These are phyloP conservation scores for Atrina japonica DNA, from an alignment of 2,888 invertebrate species.

Conservation along the genomic window DNA sequence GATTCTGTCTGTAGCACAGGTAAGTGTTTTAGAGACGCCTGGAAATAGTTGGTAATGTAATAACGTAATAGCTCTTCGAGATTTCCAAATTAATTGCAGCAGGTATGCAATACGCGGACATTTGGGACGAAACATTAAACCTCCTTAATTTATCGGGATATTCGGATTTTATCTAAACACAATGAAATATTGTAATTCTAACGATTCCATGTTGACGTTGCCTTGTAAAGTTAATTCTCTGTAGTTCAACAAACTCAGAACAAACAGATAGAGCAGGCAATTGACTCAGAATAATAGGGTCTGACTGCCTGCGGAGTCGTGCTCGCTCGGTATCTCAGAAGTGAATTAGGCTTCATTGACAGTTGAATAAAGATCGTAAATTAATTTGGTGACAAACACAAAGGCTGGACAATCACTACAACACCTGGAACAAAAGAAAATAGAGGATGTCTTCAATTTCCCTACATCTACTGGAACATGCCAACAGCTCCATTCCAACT, in stretches of 20 bases:
- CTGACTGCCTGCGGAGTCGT: slow-evolving; percentile 34
- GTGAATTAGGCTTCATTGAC: slow-evolving; percentile 45
- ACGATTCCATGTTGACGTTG: slow-evolving; percentile 18
- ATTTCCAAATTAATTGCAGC: too few relatives aligned
- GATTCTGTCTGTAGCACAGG: too few relatives aligned
- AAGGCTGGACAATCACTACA: slow-evolving; percentile 28
- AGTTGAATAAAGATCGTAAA: slow-evolving; percentile 46
- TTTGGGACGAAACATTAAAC: too few relatives aligned
- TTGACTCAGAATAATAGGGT: slow-evolving; percentile 35
- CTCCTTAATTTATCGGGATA: too few relatives aligned
- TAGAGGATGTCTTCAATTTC: slow-evolving; percentile 32
- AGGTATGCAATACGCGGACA: too few relatives aligned
- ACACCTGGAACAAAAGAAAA: slow-evolving; percentile 43
- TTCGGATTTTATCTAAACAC: too few relatives aligned
- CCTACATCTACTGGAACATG: too few relatives aligned
- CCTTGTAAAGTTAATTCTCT: slow-evolving; percentile 15
- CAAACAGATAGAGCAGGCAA: slow-evolving; percentile 38
- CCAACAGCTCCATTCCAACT: too few relatives aligned
- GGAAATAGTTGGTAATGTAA: too few relatives aligned
- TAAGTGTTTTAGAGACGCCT: too few relatives aligned
- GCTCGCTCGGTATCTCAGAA: slow-evolving; percentile 33
- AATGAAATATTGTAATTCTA: too few relatives aligned
- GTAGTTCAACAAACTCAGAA: slow-evolving; percentile 11
- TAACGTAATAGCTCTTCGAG: too few relatives aligned
- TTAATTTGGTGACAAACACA: slow-evolving; percentile 45